phyloP scores from a whole-genome alignment of 2,888 invertebrate species.

The Tupiocoris notatus region DNA sequence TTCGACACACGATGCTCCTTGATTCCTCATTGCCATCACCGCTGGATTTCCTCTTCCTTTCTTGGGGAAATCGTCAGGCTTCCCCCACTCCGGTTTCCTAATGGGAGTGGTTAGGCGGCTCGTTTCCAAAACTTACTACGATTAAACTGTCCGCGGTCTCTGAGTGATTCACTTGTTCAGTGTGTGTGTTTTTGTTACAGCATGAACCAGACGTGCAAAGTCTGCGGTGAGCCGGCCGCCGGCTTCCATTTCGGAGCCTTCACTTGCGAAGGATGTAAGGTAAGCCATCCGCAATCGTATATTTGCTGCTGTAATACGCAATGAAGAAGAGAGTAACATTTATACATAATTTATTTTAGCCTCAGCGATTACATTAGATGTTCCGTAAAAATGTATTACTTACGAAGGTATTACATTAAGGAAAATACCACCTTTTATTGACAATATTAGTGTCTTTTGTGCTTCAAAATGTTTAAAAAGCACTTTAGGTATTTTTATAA shows the following conservation, averaged over 20 bases:
- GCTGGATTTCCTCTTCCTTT: slow-evolving; percentile 1
- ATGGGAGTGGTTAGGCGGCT: too few relatives aligned
- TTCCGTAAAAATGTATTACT: too few relatives aligned
- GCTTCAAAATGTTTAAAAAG: too few relatives aligned
- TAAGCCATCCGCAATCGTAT: slow-evolving; percentile 55
- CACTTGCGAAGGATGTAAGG: slow-evolving; percentile 95
- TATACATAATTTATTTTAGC: too few relatives aligned
- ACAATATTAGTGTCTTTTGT: too few relatives aligned
- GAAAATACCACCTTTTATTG: too few relatives aligned
- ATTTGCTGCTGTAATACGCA: not conserved
- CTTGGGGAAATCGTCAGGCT: not conserved
- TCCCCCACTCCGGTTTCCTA: not conserved
- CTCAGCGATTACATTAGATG: too few relatives aligned
- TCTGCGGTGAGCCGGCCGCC: slow-evolving; percentile 91
- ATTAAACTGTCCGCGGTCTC: not conserved
- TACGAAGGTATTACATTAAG: too few relatives aligned
- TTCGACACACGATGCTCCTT: too few relatives aligned
- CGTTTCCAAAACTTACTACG: not conserved
- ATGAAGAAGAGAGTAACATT: too few relatives aligned
- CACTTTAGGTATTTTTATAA: too few relatives aligned
- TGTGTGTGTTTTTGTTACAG: slow-evolving; percentile 21
- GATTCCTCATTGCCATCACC: too few relatives aligned
- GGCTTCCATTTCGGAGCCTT: slow-evolving; percentile 95
- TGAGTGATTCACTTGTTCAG: slow-evolving; percentile 8
- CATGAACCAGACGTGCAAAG: slow-evolving; percentile 95